Evolutionary conservation across 1,140 invertebrate genomes (phyloP).

Genomic region (Macrobrachium rosenbergii): DNA sequence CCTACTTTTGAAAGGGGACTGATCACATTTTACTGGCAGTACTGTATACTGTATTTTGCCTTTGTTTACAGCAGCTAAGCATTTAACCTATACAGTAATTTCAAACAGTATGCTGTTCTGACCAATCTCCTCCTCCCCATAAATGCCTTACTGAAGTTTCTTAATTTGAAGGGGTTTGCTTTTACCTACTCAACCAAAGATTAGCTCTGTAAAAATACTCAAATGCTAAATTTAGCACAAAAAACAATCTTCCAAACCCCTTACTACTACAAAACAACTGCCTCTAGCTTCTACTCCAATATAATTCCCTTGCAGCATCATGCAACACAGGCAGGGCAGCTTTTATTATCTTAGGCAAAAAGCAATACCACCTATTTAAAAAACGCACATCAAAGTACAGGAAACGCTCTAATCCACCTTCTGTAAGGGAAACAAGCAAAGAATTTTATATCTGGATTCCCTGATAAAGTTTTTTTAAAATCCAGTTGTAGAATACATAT

Average conservation of each 20-base stretch:
- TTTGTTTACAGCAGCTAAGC: too few species aligned
- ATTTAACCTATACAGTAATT: too few species aligned
- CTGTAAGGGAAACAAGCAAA: slow-evolving; percentile 58
- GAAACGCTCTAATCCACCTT: slow-evolving; percentile 60
- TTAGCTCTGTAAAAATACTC: too few species aligned
- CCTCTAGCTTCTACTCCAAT: slow-evolving; percentile 6
- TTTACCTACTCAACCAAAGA: too few species aligned
- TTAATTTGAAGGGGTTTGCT: too few species aligned
- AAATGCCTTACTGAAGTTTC: too few species aligned
- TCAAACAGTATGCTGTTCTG: too few species aligned
- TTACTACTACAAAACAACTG: neutral
- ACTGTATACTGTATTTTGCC: too few species aligned
- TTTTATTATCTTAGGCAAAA: slow-evolving; percentile 44
- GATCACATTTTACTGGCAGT: too few species aligned
- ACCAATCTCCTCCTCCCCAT: too few species aligned
- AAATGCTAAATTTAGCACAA: neutral
- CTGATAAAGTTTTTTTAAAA: neutral
- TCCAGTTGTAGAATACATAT: neutral
- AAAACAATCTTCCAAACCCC: neutral
- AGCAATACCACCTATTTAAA: slow-evolving; percentile 62
- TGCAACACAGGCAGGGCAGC: slow-evolving; percentile 50
- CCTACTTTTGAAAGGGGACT: too few species aligned
- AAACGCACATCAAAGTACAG: slow-evolving; percentile 62
- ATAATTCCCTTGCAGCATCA: slow-evolving; percentile 32
- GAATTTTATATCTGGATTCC: slow-evolving; percentile 24